Evolutionary conservation across 2,797 vertebrate species (phyloP).

Genomic region (Pangasius djambal): DNA sequence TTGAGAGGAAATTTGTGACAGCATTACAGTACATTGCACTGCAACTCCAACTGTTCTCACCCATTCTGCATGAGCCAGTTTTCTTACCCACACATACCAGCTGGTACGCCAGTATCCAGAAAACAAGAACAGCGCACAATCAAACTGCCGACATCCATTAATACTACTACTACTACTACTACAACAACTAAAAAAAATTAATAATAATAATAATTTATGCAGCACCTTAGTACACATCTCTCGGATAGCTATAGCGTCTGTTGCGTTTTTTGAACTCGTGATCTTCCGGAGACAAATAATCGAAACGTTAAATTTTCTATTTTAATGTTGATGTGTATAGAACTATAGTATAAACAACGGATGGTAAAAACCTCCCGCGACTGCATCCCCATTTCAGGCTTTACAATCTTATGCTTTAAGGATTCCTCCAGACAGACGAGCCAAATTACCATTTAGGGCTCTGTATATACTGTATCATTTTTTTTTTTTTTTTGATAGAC

Average conservation of each 20-base stretch:
- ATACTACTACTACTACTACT: background rate
- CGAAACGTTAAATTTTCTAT: background rate
- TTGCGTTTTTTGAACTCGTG: background rate
- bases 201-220: background rate
- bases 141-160: background rate
- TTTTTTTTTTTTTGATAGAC: background rate
- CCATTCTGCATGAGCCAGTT: slow-evolving; percentile 15
- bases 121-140: background rate
- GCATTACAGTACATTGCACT: slow-evolving; percentile 14
- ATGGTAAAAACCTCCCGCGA: background rate
- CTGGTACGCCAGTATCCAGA: slow-evolving; percentile 15
- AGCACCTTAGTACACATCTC: background rate
- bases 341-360: background rate
- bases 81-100: slow-evolving; percentile 38
- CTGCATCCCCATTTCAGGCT: background rate
- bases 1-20: background rate
- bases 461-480: background rate
- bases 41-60: slow-evolving; percentile 30
- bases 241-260: background rate
- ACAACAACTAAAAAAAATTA: background rate
- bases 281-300: background rate
- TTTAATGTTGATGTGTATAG: background rate
- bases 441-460: background rate
- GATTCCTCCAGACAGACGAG: background rate
- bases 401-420: background rate